These are phyloP conservation scores for Phrynosoma blainvillii DNA, from an alignment of 2,113 vertebrate species.

Conservation along the genomic window DNA sequence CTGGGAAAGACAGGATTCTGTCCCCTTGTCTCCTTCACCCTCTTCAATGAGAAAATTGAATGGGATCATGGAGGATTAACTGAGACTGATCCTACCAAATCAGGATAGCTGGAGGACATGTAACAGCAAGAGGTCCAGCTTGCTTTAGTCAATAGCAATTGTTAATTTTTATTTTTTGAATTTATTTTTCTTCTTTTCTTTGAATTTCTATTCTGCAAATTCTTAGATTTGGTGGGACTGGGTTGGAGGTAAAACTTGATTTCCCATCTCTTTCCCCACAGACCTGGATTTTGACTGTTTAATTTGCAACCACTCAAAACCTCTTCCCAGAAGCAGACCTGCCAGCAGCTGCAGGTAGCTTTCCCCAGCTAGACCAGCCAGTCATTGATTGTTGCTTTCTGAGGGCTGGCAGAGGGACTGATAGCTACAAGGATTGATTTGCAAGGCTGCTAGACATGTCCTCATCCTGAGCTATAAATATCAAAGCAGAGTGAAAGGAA, in stretches of 20 bases:
- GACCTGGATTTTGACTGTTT: not conserved
- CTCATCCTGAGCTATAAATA: constrained; percentile 56
- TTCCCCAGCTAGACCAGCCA: constrained; percentile 53
- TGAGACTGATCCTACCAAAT: too few relatives aligned
- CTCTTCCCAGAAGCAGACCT: constrained; percentile 42
- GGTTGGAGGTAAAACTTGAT: not conserved
- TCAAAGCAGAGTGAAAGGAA: constrained; percentile 47
- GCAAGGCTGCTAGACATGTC: constrained; percentile 47
- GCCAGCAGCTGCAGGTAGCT: constrained; percentile 31
- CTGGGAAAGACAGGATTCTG: too few relatives aligned
- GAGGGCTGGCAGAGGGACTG: constrained; percentile 52
- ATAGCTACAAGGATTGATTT: constrained; percentile 47
- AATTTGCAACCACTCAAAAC: not conserved
- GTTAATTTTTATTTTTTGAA: not conserved
- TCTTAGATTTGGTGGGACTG: not conserved
- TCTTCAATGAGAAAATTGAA: too few relatives aligned
- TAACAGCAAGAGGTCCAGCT: not conserved
- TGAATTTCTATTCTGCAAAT: not conserved
- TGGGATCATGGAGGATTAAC: too few relatives aligned
- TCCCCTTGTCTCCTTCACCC: too few relatives aligned
- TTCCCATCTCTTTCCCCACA: not conserved
- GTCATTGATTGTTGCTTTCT: constrained; percentile 56
- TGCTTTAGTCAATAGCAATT: not conserved
- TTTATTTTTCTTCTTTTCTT: not conserved
- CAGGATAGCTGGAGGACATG: not conserved